phyloP scores from a whole-genome alignment of 2,797 vertebrate genomes.

The Luscinia luscinia region DNA sequence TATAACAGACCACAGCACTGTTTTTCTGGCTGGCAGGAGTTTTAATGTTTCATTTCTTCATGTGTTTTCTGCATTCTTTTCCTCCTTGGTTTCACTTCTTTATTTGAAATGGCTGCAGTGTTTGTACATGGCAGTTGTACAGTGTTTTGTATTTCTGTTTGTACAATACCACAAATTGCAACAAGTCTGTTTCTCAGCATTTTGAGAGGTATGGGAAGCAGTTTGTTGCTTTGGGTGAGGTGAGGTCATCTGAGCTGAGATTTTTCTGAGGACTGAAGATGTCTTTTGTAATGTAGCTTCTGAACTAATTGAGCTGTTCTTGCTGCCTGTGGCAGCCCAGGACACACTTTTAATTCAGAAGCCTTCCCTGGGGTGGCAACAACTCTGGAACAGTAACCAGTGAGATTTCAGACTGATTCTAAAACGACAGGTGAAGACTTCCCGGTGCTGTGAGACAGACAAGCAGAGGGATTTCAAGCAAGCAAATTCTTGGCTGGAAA shows the following conservation, averaged over 20 bases:
- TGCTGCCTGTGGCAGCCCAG: conserved; percentile 32
- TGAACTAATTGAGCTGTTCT: conserved; percentile 44
- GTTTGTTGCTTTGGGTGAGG: conserved; percentile 27
- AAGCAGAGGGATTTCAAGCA: background rate
- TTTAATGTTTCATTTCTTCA: background rate
- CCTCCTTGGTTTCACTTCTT: background rate
- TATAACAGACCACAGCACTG: background rate
- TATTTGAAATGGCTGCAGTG: background rate
- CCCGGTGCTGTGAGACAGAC: background rate
- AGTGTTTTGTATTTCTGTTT: conserved; percentile 12
- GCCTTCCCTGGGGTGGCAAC: background rate
- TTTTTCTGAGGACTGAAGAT: conserved; percentile 4
- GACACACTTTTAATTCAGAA: conserved; percentile 1
- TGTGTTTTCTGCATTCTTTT: conserved; percentile 6
- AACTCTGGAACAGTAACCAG: background rate
- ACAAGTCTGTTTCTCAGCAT: background rate
- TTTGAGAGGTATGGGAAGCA: background rate
- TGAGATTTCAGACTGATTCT: background rate
- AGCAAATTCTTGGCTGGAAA: conserved; percentile 6
- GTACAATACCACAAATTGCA: conserved; percentile 25
- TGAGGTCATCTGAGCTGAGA: conserved; percentile 32
- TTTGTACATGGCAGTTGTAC: too few species aligned
- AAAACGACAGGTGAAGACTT: background rate
- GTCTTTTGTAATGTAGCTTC: background rate
- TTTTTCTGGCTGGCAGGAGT: background rate